Percentiles rank a stretch among this genome's conserved stretches.
Conservation (phyloP, 2,797 vertebrate genomes). For the Capromys pilorides region DNA sequence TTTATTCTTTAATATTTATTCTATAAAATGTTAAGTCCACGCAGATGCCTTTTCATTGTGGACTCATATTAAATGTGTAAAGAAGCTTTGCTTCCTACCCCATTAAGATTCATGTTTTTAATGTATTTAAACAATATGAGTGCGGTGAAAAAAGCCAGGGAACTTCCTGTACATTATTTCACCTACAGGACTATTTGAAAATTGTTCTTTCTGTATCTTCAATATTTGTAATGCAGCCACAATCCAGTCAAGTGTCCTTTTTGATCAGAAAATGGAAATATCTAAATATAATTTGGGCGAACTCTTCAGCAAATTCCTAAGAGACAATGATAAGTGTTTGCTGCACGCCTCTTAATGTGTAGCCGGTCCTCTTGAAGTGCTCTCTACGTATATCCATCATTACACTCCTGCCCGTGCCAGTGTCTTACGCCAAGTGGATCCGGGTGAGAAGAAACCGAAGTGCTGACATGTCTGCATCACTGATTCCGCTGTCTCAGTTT, state of each 20-base stretch:
- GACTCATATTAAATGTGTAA: not conserved
- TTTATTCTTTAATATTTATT: constrained; percentile 10
- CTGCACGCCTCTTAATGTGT: not conserved
- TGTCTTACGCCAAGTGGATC: not conserved
- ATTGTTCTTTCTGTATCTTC: not conserved
- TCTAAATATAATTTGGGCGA: not conserved
- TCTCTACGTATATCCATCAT: not conserved
- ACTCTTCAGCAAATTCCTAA: not conserved
- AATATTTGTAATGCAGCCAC: not conserved
- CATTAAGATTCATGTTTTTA: constrained; percentile 39
- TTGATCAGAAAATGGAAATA: not conserved
- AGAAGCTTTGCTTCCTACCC: not conserved
- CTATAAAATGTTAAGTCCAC: not conserved
- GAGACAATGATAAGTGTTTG: not conserved
- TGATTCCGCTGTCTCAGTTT: not conserved
- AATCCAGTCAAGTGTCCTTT: not conserved
- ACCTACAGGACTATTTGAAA: not conserved
- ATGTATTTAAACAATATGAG: constrained; percentile 53
- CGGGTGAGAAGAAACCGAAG: not conserved
- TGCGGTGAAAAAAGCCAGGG: not conserved
- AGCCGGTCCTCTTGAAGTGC: not conserved
- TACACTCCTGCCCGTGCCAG: not conserved
- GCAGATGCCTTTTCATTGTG: not conserved
- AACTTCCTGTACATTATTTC: constrained; percentile 37
- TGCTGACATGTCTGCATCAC: not conserved